These are phyloP conservation scores for Sternarchorhynchus goeldii DNA, from an alignment of 2,797 vertebrate genomes.

Conservation along the genomic window DNA sequence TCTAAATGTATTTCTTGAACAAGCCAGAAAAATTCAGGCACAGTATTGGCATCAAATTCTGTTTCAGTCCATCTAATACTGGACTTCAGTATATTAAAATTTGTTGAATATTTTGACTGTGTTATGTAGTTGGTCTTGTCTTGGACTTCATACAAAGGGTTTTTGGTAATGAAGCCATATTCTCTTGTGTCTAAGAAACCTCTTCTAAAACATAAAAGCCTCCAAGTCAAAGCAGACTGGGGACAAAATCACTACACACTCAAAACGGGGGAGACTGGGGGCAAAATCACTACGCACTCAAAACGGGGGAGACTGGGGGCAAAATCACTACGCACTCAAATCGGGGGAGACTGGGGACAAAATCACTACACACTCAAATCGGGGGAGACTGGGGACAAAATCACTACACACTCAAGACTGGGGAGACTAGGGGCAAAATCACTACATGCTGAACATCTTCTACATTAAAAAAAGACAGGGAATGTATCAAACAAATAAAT, in stretches of 20 bases:
- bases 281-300: no score
- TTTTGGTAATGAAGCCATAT: slow-evolving; percentile 41
- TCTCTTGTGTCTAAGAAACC: slow-evolving; percentile 43
- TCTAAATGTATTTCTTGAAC: background rate
- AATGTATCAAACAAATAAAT: no score
- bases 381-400: no score
- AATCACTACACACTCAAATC: no score
- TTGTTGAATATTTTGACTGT: background rate
- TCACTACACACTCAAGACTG: no score
- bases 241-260: slow-evolving; percentile 13
- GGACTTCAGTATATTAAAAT: background rate
- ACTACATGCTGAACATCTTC: no score
- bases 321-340: no score
- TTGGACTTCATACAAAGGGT: background rate
- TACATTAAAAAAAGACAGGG: no score
- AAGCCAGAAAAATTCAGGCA: background rate
- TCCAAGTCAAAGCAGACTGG: slow-evolving; percentile 4
- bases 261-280: no score
- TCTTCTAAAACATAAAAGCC: slow-evolving; percentile 26
- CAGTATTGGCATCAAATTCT: background rate
- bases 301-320: no score
- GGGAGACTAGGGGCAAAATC: background rate
- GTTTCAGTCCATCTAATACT: background rate
- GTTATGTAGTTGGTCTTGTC: background rate
- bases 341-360: no score